phyloP scores from a whole-genome alignment of 2,888 invertebrate species.

The Prostheceraeus crozeri region DNA sequence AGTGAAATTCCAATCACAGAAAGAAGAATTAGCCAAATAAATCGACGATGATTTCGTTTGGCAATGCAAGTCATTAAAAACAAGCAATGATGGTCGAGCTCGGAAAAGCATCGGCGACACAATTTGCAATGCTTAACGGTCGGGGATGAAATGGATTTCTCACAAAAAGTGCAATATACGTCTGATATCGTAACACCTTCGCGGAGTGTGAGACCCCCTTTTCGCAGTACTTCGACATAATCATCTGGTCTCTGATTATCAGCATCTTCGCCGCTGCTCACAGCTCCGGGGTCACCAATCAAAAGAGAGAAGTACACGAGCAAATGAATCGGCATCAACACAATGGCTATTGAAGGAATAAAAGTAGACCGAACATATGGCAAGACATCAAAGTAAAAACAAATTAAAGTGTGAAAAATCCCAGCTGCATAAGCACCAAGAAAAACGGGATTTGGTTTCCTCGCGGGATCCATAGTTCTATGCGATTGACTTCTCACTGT shows the following conservation, averaged over 20 bases:
- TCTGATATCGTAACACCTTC: too few species aligned
- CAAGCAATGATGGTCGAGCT: conserved; percentile 56
- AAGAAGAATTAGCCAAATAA: conserved; percentile 47
- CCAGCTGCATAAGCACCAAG: conserved; percentile 52
- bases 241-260: too few species aligned
- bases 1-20: conserved; percentile 44
- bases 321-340: too few species aligned
- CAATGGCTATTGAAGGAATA: too few species aligned
- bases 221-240: too few species aligned
- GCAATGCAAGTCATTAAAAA: conserved; percentile 53
- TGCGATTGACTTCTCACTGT: not conserved
- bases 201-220: too few species aligned
- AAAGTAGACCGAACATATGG: too few species aligned
- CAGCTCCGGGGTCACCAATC: too few species aligned
- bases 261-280: too few species aligned
- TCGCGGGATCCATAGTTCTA: conserved; percentile 36
- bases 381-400: too few species aligned
- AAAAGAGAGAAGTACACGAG: too few species aligned
- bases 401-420: conserved; percentile 46
- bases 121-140: conserved; percentile 50
- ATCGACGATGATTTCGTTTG: conserved; percentile 48
- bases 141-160: not conserved
- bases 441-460: conserved; percentile 52
- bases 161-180: conserved; percentile 23
- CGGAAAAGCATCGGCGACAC: conserved; percentile 49